phyloP scores from a whole-genome alignment of 2,797 vertebrate genomes.

The Gephyroberyx darwinii region DNA sequence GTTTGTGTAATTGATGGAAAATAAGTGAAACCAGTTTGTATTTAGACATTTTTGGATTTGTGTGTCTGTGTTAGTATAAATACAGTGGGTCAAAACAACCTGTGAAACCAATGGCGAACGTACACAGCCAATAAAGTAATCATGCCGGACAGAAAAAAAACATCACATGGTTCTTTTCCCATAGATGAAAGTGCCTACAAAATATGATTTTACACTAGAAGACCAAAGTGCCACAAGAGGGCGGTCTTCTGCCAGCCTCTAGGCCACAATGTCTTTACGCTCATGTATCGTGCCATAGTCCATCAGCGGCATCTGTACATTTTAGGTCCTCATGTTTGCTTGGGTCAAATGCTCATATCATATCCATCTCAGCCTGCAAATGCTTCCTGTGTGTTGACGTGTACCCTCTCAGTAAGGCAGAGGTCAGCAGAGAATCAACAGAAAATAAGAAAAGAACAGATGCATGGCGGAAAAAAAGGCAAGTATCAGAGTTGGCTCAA shows the following conservation, averaged over 20 bases:
- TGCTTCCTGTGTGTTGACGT: conserved; percentile 54
- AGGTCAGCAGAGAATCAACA: conserved; percentile 70
- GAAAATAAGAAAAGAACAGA: conserved; percentile 43
- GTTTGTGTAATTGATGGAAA: conserved; percentile 38
- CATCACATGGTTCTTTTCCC: conserved; percentile 67
- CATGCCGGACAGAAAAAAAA: conserved; percentile 73
- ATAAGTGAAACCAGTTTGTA: conserved; percentile 52
- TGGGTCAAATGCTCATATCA: conserved; percentile 53
- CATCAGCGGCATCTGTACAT: conserved; percentile 70
- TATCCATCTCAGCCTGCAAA: conserved; percentile 53
- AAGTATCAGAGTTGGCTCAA: conserved; percentile 71
- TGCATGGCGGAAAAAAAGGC: conserved; percentile 64
- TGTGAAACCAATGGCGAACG: conserved; percentile 67
- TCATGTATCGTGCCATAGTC: conserved; percentile 52
- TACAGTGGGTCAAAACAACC: conserved; percentile 64
- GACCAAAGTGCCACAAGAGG: conserved; percentile 72
- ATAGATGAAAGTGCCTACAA: conserved; percentile 75
- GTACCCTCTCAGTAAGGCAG: conserved; percentile 75
- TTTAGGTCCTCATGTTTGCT: conserved; percentile 62
- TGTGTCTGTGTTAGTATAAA: conserved; percentile 68
- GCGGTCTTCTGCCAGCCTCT: conserved; percentile 28
- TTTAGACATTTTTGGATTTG: conserved; percentile 35
- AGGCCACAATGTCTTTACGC: conserved; percentile 49
- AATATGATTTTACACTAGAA: conserved; percentile 71
- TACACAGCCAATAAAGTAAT: conserved; percentile 73